Percentiles rank a stretch among this genome's conserved stretches.
These are phyloP conservation scores for Cromileptes altivelis DNA, from an alignment of 2,113 vertebrate genomes.

Conservation along the genomic window DNA sequence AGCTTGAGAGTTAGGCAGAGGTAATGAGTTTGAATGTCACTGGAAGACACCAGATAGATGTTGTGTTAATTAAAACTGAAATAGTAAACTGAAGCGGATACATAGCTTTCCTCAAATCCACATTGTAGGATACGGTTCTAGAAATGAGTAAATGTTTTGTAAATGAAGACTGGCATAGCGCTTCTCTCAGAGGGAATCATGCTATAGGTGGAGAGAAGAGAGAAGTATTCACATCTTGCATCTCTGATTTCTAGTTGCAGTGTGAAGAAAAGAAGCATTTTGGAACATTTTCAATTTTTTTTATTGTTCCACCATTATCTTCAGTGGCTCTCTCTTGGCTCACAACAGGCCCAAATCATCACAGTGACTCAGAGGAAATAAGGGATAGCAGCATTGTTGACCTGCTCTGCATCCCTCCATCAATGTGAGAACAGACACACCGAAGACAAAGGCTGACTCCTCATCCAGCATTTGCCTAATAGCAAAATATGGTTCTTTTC, in stretches of 20 bases:
- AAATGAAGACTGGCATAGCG: background rate
- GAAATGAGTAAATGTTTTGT: background rate
- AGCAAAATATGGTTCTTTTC: slow-evolving; percentile 71
- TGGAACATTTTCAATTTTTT: slow-evolving; percentile 1
- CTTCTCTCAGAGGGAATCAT: background rate
- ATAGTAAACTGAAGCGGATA: slow-evolving; percentile 1
- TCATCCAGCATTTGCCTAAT: slow-evolving; percentile 46
- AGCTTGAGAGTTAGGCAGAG: slow-evolving; percentile 8
- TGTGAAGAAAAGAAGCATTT: background rate
- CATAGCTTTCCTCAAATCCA: background rate
- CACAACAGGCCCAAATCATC: background rate
- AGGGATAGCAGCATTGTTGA: slow-evolving; percentile 22
- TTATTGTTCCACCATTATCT: slow-evolving; percentile 17
- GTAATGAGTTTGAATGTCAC: slow-evolving; percentile 60
- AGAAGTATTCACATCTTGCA: slow-evolving; percentile 12
- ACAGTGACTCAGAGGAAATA: slow-evolving; percentile 10
- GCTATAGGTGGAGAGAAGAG: background rate
- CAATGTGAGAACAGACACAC: background rate
- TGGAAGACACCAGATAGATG: slow-evolving; percentile 32
- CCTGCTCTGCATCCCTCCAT: slow-evolving; percentile 22
- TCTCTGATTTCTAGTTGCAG: background rate
- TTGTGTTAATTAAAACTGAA: slow-evolving; percentile 50
- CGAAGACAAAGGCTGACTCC: slow-evolving; percentile 41
- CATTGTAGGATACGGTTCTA: background rate
- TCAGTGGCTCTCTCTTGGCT: background rate